These are phyloP conservation scores for Apamea sordens DNA, from an alignment of 2,888 invertebrate species.

Conservation along the genomic window DNA sequence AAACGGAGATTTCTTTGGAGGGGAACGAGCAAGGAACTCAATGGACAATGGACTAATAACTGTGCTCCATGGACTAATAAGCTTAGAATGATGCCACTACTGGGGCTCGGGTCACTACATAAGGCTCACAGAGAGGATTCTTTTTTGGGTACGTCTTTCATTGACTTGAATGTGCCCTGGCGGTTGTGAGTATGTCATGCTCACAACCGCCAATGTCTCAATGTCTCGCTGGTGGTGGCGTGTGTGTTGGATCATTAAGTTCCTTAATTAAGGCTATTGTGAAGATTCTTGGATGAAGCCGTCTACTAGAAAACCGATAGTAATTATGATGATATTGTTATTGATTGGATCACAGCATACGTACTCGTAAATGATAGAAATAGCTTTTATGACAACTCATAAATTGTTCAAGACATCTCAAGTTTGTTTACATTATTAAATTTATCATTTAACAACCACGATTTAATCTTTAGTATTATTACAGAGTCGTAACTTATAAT, in stretches of 20 bases:
- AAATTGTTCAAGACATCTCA: slow-evolving; percentile 2
- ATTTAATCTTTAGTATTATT: slow-evolving; percentile 9
- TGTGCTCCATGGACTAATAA: neutral
- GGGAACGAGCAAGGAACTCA: neutral
- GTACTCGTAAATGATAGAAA: neutral
- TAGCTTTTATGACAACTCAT: slow-evolving; percentile 28
- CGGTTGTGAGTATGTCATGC: too few species aligned
- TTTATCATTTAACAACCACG: slow-evolving; percentile 16
- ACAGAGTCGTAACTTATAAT: slow-evolving; percentile 27
- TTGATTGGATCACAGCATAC: neutral
- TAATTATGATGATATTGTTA: too few species aligned
- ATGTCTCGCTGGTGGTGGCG: too few species aligned
- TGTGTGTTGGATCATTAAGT: too few species aligned
- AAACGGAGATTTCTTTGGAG: neutral
- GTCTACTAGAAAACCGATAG: neutral
- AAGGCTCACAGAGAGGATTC: neutral
- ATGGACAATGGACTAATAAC: neutral
- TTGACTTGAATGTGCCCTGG: too few species aligned
- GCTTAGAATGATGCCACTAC: neutral
- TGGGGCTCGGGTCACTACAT: neutral
- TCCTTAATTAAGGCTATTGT: too few species aligned
- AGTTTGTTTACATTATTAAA: slow-evolving; percentile 30
- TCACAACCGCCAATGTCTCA: too few species aligned
- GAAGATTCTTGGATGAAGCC: neutral
- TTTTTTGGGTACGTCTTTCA: too few species aligned